Percentiles rank a stretch among this genome's conserved stretches.
Evolutionary conservation across 2,113 vertebrate genomes (phyloP).

Genomic region (Cichladusa arquata): DNA sequence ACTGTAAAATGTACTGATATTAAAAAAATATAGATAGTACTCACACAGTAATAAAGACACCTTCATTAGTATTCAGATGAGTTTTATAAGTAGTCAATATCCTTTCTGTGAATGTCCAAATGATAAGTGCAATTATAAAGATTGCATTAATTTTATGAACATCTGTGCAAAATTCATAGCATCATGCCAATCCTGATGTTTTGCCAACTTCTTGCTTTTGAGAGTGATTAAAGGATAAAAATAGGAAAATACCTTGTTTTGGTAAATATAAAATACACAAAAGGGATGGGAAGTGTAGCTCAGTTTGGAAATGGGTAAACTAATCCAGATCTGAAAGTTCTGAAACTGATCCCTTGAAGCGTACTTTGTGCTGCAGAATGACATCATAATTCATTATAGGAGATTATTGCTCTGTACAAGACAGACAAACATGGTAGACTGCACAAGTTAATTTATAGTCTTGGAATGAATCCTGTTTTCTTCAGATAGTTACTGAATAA

Average conservation of each 20-base stretch:
- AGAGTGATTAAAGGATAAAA: neutral
- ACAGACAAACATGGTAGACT: neutral
- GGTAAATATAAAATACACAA: neutral
- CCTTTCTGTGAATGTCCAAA: constrained; percentile 20
- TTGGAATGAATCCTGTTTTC: neutral
- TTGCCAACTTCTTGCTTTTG: neutral
- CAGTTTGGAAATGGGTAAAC: neutral
- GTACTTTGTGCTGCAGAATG: neutral
- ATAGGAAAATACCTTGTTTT: neutral
- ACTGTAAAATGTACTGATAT: neutral
- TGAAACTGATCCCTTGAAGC: neutral
- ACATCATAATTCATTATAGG: neutral
- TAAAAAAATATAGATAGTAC: neutral
- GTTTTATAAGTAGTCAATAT: constrained; percentile 7
- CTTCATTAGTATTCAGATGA: constrained; percentile 18
- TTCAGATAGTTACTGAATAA: neutral
- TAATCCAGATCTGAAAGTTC: neutral
- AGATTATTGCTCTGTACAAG: neutral
- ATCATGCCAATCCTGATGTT: neutral
- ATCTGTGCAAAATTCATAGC: constrained; percentile 13
- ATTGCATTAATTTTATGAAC: constrained; percentile 32
- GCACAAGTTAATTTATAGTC: neutral
- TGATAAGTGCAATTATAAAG: constrained; percentile 13
- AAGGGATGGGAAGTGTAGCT: neutral
- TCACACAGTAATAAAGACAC: neutral